A percentile compares a stretch with the other conserved stretches of the same genome.
phyloP scores from a whole-genome alignment of 2,113 vertebrate genomes.

The Oncorhynchus mykiss region DNA sequence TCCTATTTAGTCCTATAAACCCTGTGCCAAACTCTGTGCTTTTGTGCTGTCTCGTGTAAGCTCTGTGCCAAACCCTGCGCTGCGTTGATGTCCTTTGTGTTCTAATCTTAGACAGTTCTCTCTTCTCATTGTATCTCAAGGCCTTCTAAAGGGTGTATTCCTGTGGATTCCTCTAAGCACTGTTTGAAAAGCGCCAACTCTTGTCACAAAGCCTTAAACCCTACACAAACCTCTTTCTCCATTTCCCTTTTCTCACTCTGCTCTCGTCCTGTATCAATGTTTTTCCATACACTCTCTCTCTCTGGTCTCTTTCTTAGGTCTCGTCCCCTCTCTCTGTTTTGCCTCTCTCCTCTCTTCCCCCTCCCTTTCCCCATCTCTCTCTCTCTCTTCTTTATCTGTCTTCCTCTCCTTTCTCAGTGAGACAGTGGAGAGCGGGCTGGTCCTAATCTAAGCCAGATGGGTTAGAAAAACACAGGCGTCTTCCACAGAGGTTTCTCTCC shows the following conservation, averaged over 20 bases:
- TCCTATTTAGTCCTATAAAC: conserved; percentile 30
- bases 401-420: conserved; percentile 35
- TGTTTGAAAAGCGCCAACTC: conserved; percentile 46
- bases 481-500: conserved; percentile 43
- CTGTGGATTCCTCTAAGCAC: conserved; percentile 50
- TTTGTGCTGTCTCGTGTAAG: background rate
- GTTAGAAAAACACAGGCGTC: conserved; percentile 65
- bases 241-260: conserved; percentile 7
- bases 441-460: conserved; percentile 75
- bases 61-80: conserved; percentile 20
- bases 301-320: background rate
- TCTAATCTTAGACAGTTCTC: conserved; percentile 25
- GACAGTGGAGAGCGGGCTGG: conserved; percentile 52
- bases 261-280: background rate
- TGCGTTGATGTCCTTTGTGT: conserved; percentile 32
- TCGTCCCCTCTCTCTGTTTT: too few species aligned
- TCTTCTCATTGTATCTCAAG: conserved; percentile 3
- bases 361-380: background rate
- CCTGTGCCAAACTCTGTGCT: conserved; percentile 17
- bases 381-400: background rate
- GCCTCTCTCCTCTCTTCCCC: too few species aligned
- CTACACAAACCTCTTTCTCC: background rate
- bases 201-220: conserved; percentile 43
- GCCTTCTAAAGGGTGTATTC: conserved; percentile 46
- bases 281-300: background rate